Conservation (phyloP, 2,113 vertebrate genomes). For the Apeltes quadracus region DNA sequence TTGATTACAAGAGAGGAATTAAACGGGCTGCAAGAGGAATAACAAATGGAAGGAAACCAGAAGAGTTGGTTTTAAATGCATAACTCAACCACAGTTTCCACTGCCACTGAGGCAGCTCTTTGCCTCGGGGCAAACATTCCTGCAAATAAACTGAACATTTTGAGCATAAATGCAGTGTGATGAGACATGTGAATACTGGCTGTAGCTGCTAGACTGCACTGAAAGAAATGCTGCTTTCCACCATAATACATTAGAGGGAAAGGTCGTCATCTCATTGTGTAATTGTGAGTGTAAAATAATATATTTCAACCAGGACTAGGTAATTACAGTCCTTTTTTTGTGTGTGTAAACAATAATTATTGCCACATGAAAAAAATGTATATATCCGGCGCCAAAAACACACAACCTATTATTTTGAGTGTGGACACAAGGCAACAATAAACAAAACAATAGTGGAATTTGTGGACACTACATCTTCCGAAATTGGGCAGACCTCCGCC, state of each 20-base stretch:
- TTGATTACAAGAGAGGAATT: not conserved
- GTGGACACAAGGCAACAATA: conserved; percentile 48
- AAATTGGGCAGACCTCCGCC: conserved; percentile 63
- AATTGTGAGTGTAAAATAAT: conserved; percentile 5
- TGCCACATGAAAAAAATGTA: conserved; percentile 46
- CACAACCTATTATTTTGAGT: conserved; percentile 29
- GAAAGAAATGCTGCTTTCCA: not conserved
- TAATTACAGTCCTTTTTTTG: conserved; percentile 37
- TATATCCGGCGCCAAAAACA: conserved; percentile 24
- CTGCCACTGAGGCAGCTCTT: not conserved
- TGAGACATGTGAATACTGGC: not conserved
- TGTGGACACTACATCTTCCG: conserved; percentile 46
- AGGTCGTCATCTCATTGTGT: conserved; percentile 26
- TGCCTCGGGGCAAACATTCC: not conserved
- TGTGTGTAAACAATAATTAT: conserved; percentile 42
- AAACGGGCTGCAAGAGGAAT: not conserved
- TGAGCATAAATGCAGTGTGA: not conserved
- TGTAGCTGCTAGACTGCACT: not conserved
- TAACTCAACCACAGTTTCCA: not conserved
- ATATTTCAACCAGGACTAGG: conserved; percentile 13
- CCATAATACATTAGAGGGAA: not conserved
- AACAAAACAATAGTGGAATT: conserved; percentile 43
- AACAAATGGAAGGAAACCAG: not conserved
- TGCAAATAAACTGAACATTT: not conserved
- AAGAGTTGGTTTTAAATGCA: not conserved